phyloP scores from a whole-genome alignment of 2,797 vertebrate species.

The Jordanella pulchra region DNA sequence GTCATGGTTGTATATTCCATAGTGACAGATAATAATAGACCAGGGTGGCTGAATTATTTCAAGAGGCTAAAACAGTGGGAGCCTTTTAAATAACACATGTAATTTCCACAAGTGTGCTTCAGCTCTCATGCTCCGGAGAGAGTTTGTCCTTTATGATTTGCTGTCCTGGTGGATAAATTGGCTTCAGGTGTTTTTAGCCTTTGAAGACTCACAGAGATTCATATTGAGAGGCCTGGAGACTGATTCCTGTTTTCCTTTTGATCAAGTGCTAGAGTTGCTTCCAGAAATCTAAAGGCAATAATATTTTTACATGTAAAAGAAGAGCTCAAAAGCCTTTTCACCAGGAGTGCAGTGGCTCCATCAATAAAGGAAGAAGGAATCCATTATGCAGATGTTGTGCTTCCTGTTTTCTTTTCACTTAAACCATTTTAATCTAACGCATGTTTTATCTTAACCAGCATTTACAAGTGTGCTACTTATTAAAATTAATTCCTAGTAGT shows the following conservation, averaged over 20 bases:
- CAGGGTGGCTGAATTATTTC: slow-evolving; percentile 50
- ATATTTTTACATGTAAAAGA: neutral
- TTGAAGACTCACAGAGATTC: slow-evolving; percentile 32
- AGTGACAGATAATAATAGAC: slow-evolving; percentile 31
- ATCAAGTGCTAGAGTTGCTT: slow-evolving; percentile 7
- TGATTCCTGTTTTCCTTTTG: slow-evolving; percentile 1
- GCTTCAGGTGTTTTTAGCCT: slow-evolving; percentile 24
- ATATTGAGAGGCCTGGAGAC: slow-evolving; percentile 4
- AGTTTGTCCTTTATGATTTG: slow-evolving; percentile 35
- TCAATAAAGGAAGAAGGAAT: neutral
- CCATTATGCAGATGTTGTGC: neutral
- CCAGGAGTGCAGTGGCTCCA: neutral
- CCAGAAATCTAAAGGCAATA: slow-evolving; percentile 6
- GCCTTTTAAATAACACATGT: slow-evolving; percentile 65
- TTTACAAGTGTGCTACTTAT: neutral
- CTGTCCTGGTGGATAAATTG: slow-evolving; percentile 42
- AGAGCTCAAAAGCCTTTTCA: slow-evolving; percentile 1
- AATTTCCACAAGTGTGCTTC: slow-evolving; percentile 65
- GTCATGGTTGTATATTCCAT: slow-evolving; percentile 18
- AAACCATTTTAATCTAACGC: neutral
- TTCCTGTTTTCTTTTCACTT: slow-evolving; percentile 4
- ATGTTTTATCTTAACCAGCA: neutral
- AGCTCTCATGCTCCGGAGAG: slow-evolving; percentile 30
- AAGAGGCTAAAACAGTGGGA: slow-evolving; percentile 39
- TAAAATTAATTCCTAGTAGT: no score